phyloP scores from a whole-genome alignment of 2,888 invertebrate species.

The Hypolimnas misippus region DNA sequence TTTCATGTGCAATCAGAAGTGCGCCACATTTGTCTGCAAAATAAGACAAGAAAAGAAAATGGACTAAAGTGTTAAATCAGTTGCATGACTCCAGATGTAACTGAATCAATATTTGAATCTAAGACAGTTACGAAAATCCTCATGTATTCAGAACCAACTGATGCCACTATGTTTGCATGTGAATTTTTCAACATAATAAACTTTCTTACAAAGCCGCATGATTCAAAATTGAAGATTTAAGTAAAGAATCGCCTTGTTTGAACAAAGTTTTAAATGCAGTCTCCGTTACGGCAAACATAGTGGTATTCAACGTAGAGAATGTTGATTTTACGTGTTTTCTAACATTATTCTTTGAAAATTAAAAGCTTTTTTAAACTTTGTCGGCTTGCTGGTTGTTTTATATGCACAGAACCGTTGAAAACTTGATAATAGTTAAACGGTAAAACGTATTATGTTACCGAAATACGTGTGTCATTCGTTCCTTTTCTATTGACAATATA shows the following conservation, averaged over 20 bases:
- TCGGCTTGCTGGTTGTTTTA: neutral
- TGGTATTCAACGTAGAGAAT: conserved; percentile 15
- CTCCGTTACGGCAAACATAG: conserved; percentile 31
- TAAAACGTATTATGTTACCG: no score
- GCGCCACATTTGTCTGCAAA: no score
- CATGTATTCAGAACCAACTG: neutral
- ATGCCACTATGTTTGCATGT: neutral
- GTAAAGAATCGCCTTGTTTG: conserved; percentile 18
- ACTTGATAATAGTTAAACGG: no score
- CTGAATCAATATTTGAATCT: conserved; percentile 10
- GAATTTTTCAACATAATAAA: neutral
- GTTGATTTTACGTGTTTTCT: conserved; percentile 9
- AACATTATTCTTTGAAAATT: conserved; percentile 12
- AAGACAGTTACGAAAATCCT: conserved; percentile 5
- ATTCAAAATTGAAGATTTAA: conserved; percentile 13
- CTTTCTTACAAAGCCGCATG: conserved; percentile 10
- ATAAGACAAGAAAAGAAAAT: no score
- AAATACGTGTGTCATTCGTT: no score
- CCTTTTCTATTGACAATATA: no score
- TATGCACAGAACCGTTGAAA: neutral
- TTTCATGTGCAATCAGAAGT: no score
- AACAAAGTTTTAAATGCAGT: conserved; percentile 17
- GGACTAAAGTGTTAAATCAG: no score
- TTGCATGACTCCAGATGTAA: neutral
- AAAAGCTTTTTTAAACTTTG: neutral